Evolutionary conservation across 2,113 vertebrate genomes (phyloP).

Genomic region (Nibea albiflora): DNA sequence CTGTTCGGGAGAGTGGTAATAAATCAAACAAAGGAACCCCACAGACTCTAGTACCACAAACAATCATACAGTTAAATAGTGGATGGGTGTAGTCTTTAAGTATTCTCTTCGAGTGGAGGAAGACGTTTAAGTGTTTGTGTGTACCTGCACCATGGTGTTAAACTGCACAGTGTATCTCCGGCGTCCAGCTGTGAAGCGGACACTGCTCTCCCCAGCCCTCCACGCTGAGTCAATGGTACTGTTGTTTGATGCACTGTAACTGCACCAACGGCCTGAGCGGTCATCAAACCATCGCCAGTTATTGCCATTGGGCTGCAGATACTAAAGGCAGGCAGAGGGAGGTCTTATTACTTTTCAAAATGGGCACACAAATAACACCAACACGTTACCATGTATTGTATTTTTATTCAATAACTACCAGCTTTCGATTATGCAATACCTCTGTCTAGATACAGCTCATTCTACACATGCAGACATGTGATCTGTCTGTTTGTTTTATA

Average conservation of each 20-base stretch:
- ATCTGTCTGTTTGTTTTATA: not conserved
- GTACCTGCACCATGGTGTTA: conserved; percentile 97
- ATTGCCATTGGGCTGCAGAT: conserved; percentile 93
- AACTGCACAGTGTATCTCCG: conserved; percentile 95
- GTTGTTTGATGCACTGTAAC: conserved; percentile 95
- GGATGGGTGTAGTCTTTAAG: not conserved
- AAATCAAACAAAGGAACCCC: not conserved
- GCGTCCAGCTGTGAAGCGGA: conserved; percentile 93
- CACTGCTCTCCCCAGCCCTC: conserved; percentile 94
- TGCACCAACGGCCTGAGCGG: conserved; percentile 95
- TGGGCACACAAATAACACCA: not conserved
- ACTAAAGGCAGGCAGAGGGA: conserved; percentile 75
- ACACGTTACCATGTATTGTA: not conserved
- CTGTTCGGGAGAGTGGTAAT: conserved; percentile 69
- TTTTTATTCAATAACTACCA: not conserved
- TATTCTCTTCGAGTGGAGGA: rapidly evolving
- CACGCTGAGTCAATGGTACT: conserved; percentile 95
- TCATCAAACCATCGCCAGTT: conserved; percentile 98
- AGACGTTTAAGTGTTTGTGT: not conserved
- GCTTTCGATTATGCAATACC: not conserved
- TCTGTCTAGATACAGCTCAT: not conserved
- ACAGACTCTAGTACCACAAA: not conserved
- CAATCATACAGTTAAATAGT: not conserved
- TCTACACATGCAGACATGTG: not conserved
- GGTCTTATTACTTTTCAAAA: not conserved